These are phyloP conservation scores for Ectemnius cavifrons DNA, from an alignment of 2,888 invertebrate genomes.

Conservation along the genomic window DNA sequence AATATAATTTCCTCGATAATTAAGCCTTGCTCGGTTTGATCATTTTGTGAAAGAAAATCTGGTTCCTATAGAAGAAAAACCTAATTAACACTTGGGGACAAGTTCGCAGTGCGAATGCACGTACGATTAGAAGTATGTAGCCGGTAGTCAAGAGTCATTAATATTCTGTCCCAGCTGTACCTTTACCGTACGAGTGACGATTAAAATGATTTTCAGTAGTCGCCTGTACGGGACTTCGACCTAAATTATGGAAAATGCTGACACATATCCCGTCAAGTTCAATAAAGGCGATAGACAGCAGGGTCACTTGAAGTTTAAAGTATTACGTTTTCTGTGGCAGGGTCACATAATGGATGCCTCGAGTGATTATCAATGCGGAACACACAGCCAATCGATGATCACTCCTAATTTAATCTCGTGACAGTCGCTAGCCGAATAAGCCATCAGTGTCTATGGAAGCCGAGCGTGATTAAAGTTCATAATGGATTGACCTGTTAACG, in stretches of 20 bases:
- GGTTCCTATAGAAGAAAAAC: no score
- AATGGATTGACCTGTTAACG: conserved; percentile 36
- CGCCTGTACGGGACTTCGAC: conserved; percentile 46
- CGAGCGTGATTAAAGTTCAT: conserved; percentile 40
- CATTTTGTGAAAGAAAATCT: no score
- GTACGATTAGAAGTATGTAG: conserved; percentile 25
- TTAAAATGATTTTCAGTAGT: conserved; percentile 47
- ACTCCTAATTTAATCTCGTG: not conserved
- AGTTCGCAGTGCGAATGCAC: not conserved
- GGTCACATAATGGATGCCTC: no score
- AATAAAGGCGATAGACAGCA: not conserved
- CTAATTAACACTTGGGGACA: no score
- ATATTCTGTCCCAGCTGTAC: conserved; percentile 41
- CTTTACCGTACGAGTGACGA: conserved; percentile 50
- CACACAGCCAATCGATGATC: no score
- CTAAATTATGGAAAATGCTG: conserved; percentile 30
- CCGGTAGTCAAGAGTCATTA: conserved; percentile 23
- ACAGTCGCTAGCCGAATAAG: conserved; percentile 12
- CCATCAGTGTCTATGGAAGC: conserved; percentile 15
- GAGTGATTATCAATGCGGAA: no score
- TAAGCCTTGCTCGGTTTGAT: no score
- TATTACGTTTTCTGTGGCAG: no score
- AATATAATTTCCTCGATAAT: no score
- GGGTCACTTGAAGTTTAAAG: not conserved
- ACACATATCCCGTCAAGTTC: conserved; percentile 16